Evolutionary conservation across 2,797 vertebrate species (phyloP).

Genomic region (Martes flavigula): DNA sequence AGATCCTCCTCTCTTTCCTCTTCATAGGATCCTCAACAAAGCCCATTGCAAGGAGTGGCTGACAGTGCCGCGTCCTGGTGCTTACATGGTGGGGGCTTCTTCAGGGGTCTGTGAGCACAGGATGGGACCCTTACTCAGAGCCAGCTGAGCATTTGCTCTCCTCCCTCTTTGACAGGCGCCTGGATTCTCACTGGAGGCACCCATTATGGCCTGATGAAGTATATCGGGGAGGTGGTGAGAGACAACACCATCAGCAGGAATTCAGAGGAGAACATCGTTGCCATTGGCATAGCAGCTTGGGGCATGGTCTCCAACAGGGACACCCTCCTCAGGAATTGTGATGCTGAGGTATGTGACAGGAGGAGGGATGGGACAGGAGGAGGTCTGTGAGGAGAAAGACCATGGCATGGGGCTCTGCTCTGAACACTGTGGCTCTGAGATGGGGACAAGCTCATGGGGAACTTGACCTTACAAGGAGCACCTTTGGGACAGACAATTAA

Average conservation of each 20-base stretch:
- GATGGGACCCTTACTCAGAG: accelerated
- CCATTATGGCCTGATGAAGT: slow-evolving; percentile 88
- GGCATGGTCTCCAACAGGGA: slow-evolving; percentile 89
- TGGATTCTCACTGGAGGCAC: slow-evolving; percentile 89
- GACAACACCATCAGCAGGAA: slow-evolving; percentile 88
- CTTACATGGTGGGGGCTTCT: neutral
- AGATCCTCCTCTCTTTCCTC: neutral
- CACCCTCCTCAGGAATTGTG: slow-evolving; percentile 74
- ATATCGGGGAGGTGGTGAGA: slow-evolving; percentile 87
- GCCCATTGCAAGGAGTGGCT: too few species aligned
- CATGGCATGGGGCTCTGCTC: neutral
- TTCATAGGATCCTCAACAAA: accelerated
- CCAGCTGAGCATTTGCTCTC: neutral
- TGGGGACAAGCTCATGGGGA: neutral
- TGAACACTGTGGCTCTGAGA: neutral
- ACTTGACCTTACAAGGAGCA: neutral
- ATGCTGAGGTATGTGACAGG: slow-evolving; percentile 73
- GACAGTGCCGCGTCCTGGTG: accelerated
- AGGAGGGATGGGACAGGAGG: neutral
- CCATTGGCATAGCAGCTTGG: slow-evolving; percentile 87
- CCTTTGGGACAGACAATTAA: neutral
- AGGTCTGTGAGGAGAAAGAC: neutral
- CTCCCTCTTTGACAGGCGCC: slow-evolving; percentile 78
- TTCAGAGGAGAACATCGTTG: slow-evolving; percentile 87
- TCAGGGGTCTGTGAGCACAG: neutral